These are phyloP conservation scores for Nerophis lumbriciformis DNA, from an alignment of 2,113 vertebrate genomes.

Conservation along the genomic window DNA sequence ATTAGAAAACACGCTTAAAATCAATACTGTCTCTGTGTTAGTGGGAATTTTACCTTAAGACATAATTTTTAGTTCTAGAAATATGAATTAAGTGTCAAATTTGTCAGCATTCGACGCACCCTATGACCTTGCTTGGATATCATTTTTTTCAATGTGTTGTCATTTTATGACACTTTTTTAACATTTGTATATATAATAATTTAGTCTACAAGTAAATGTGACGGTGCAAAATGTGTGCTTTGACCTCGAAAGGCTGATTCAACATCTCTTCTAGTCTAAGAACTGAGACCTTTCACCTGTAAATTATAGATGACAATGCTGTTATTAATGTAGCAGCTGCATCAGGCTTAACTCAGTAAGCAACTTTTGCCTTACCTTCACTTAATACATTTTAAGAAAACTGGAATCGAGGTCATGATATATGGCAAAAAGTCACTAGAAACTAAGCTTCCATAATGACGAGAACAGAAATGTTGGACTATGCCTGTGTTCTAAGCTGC, in stretches of 20 bases:
- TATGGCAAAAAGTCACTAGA: no score
- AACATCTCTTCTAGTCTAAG: not conserved
- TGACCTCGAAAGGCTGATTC: not conserved
- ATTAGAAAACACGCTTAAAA: no score
- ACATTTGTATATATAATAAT: no score
- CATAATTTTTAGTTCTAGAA: no score
- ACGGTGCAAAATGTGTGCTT: not conserved
- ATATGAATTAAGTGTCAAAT: no score
- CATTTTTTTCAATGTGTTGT: no score
- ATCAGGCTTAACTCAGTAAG: not conserved
- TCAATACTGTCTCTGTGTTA: no score
- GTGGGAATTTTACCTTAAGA: no score
- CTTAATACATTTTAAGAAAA: not conserved
- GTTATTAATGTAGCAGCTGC: not conserved
- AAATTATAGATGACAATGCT: constrained; percentile 1
- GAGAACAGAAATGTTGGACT: constrained; percentile 58
- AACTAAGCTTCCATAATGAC: not conserved
- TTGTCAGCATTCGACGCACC: no score
- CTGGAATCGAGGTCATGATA: not conserved
- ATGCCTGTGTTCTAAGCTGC: constrained; percentile 50
- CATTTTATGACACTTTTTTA: no score
- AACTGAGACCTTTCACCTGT: not conserved
- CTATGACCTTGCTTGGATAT: no score
- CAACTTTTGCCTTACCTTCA: not conserved
- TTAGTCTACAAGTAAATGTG: not conserved